These are phyloP conservation scores for Reticulitermes speratus DNA, from an alignment of 1,140 invertebrate genomes.

Conservation along the genomic window DNA sequence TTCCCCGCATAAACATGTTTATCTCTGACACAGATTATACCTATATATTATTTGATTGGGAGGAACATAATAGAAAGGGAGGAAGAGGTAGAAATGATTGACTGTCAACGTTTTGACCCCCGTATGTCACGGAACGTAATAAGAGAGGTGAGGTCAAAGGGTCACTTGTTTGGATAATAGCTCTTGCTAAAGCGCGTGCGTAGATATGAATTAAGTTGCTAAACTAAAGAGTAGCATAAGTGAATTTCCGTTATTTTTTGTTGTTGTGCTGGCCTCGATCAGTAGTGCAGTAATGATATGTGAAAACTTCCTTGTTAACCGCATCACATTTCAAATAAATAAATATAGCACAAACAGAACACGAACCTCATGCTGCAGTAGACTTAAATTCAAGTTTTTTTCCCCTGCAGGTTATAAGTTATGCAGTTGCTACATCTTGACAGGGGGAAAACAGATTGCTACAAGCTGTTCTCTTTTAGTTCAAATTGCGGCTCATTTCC, in stretches of 20 bases:
- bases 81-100: constrained; percentile 19
- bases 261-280: background rate
- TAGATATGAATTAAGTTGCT: background rate
- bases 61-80: background rate
- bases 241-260: background rate
- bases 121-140: constrained; percentile 25
- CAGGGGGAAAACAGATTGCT: too few species aligned
- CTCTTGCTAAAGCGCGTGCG: background rate
- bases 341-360: background rate
- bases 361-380: background rate
- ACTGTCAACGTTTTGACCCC: constrained; percentile 29
- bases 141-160: constrained; percentile 17
- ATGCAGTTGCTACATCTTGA: too few species aligned
- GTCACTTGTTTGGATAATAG: constrained; percentile 27
- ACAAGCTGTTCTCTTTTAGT: too few species aligned
- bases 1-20: background rate
- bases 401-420: background rate
- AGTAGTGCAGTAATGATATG: background rate
- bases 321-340: background rate
- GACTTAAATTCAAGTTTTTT: background rate
- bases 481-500: too few species aligned
- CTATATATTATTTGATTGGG: constrained; percentile 3
- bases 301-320: background rate
- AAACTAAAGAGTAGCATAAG: background rate
- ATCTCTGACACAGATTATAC: background rate